Conservation (phyloP, 2,797 vertebrate genomes). For the Melanotaenia maccullochi region DNA sequence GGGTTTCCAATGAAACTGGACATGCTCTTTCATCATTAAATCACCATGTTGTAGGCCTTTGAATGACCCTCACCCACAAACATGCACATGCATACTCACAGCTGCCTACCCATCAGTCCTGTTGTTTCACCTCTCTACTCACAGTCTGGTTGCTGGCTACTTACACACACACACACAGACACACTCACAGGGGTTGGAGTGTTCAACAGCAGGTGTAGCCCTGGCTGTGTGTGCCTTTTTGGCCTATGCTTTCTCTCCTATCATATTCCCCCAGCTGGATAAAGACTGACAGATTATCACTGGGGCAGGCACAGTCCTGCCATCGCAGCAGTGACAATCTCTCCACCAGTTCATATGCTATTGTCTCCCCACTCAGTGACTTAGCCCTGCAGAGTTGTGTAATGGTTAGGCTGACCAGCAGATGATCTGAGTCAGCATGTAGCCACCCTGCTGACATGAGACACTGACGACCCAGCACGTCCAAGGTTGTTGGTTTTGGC, state of each 20-base stretch:
- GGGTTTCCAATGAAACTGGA: slow-evolving; percentile 64
- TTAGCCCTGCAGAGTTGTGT: slow-evolving; percentile 61
- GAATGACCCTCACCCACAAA: slow-evolving; percentile 67
- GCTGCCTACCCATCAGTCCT: slow-evolving; percentile 35
- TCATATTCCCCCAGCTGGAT: slow-evolving; percentile 68
- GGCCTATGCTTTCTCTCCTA: slow-evolving; percentile 49
- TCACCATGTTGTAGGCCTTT: slow-evolving; percentile 72
- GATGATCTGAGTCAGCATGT: slow-evolving; percentile 64
- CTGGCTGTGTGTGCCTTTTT: slow-evolving; percentile 55
- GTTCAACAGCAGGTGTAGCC: slow-evolving; percentile 65
- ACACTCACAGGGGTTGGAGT: slow-evolving; percentile 48
- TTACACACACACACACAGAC: slow-evolving; percentile 5
- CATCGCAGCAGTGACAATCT: slow-evolving; percentile 55
- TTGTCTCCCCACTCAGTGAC: slow-evolving; percentile 61
- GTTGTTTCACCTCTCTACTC: slow-evolving; percentile 46
- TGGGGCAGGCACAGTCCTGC: slow-evolving; percentile 56
- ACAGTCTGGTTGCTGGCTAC: slow-evolving; percentile 32
- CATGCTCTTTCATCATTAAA: slow-evolving; percentile 81
- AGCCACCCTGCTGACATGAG: slow-evolving; percentile 31
- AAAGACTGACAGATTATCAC: slow-evolving; percentile 72
- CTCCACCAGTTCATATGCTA: slow-evolving; percentile 38
- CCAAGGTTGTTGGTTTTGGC: slow-evolving; percentile 19
- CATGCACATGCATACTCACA: slow-evolving; percentile 18
- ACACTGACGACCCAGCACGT: slow-evolving; percentile 34
- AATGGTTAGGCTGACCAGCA: slow-evolving; percentile 65